These are phyloP conservation scores for Exephanes ischioxanthus DNA, from an alignment of 2,888 invertebrate genomes.

Conservation along the genomic window DNA sequence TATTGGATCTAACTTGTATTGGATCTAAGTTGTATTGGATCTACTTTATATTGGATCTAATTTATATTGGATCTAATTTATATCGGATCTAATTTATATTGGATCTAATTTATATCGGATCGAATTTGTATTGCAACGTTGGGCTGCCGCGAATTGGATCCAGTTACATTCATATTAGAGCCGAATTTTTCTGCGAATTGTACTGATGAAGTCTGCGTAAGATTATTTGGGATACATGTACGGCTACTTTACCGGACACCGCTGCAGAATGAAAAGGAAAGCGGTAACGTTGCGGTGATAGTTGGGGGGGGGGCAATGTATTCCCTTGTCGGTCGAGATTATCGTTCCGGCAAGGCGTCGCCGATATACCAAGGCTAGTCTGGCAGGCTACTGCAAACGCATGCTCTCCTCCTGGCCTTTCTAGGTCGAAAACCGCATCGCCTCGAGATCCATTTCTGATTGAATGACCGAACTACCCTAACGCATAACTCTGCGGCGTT, in stretches of 20 bases:
- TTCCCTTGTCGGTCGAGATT: slow-evolving; percentile 50
- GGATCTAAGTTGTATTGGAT: too few relatives aligned
- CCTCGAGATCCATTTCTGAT: slow-evolving; percentile 72
- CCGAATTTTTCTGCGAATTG: not conserved
- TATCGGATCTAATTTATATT: too few relatives aligned
- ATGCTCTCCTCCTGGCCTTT: slow-evolving; percentile 45
- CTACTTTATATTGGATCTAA: too few relatives aligned
- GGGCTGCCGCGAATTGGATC: not conserved
- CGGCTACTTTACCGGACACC: slow-evolving; percentile 7
- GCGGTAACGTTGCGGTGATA: slow-evolving; percentile 33
- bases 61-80: too few relatives aligned
- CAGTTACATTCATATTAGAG: not conserved
- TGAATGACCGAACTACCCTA: slow-evolving; percentile 69
- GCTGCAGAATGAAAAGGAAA: slow-evolving; percentile 21
- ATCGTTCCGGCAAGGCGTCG: slow-evolving; percentile 49
- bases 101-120: too few relatives aligned
- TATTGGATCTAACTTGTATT: too few relatives aligned
- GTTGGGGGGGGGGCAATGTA: slow-evolving; percentile 23
- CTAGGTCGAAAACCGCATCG: slow-evolving; percentile 68
- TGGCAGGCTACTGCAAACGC: slow-evolving; percentile 21
- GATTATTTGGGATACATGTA: not conserved
- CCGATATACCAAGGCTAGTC: slow-evolving; percentile 34
- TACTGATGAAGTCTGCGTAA: not conserved
- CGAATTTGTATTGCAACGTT: not conserved
- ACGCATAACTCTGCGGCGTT: slow-evolving; percentile 74